These are phyloP conservation scores for Leiothrix lutea DNA, from an alignment of 2,113 vertebrate genomes.

Conservation along the genomic window DNA sequence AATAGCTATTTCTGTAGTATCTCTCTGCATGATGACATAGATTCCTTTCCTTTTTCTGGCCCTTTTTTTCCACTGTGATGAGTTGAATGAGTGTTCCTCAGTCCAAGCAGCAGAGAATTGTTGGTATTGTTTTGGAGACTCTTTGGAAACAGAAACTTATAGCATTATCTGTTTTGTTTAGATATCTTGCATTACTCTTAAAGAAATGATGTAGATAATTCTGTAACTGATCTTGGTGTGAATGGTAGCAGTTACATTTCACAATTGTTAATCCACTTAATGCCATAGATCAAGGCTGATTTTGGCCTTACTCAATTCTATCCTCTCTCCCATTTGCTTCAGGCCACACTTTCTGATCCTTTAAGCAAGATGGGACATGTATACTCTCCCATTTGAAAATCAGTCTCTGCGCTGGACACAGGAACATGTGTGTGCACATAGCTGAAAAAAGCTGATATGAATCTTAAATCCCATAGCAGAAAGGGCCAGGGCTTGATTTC, in stretches of 20 bases:
- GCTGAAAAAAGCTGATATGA: not conserved
- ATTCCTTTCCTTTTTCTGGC: not conserved
- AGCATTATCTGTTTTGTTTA: not conserved
- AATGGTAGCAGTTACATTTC: not conserved
- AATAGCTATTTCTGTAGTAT: not conserved
- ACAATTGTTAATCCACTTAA: not conserved
- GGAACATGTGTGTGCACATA: not conserved
- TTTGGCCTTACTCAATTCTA: not conserved
- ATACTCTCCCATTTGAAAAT: not conserved
- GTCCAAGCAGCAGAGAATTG: not conserved
- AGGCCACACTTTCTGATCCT: not conserved
- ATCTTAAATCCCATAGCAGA: not conserved
- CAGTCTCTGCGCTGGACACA: not conserved
- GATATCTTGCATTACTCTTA: not conserved
- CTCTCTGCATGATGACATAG: not conserved
- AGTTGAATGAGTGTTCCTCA: accelerated
- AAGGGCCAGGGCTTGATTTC: not conserved
- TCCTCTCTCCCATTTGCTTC: not conserved
- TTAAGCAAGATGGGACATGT: not conserved
- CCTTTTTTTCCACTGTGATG: not conserved
- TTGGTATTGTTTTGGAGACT: not conserved
- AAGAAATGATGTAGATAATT: not conserved
- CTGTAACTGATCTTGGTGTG: not conserved
- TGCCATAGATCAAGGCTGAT: not conserved
- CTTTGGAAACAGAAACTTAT: not conserved